Evolutionary conservation across 2,888 invertebrate species (phyloP).

Genomic region (Tachystola acroxantha): DNA sequence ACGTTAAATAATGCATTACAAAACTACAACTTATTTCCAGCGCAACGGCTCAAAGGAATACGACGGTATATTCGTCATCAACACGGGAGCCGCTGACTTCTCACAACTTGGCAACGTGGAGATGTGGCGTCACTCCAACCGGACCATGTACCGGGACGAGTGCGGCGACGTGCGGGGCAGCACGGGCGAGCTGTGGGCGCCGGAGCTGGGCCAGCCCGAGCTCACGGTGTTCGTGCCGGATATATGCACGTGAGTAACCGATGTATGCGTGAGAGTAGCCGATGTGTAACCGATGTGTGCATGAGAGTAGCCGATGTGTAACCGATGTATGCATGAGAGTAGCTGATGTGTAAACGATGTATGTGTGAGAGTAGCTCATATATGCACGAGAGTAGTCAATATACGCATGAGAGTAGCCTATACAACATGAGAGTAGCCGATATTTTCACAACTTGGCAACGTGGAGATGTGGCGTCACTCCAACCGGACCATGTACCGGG

Average conservation of each 20-base stretch:
- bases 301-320: too few relatives aligned
- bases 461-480: constrained; percentile 84
- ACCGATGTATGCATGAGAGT: too few relatives aligned
- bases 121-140: constrained; percentile 81
- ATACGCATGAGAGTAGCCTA: too few relatives aligned
- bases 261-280: too few relatives aligned
- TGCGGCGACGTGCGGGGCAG: constrained; percentile 86
- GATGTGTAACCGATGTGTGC: too few relatives aligned
- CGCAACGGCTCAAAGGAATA: constrained; percentile 84
- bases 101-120: constrained; percentile 82
- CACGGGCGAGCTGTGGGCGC: constrained; percentile 90
- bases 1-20: too few relatives aligned
- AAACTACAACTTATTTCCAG: constrained; percentile 77
- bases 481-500: constrained; percentile 74
- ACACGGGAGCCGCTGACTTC: constrained; percentile 83
- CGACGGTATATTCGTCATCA: constrained; percentile 88
- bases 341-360: too few relatives aligned
- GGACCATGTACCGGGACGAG: constrained; percentile 76
- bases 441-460: constrained; percentile 81
- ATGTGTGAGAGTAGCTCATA: too few relatives aligned
- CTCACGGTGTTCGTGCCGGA: constrained; percentile 86
- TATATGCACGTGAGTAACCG: constrained; percentile 82
- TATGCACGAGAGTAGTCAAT: too few relatives aligned
- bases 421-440: constrained; percentile 82
- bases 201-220: constrained; percentile 74